Evolutionary conservation across 1,140 invertebrate genomes (phyloP), one percentile per base, ranked within the genome.

Genomic region (Cheumatopsyche charites): DNA sequence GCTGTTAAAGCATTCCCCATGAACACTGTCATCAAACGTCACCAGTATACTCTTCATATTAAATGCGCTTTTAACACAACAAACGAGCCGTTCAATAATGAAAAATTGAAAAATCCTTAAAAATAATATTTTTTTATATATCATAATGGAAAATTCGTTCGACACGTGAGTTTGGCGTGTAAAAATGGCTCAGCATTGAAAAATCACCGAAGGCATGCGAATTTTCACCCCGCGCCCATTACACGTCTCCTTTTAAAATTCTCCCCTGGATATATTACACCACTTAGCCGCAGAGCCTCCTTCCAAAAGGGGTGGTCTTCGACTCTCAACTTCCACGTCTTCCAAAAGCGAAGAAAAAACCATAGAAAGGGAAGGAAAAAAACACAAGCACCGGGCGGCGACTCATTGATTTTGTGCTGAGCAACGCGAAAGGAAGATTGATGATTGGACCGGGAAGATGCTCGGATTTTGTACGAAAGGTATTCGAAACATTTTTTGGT

Each of bases 341-440:
- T n/a, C n/a, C n/a, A n/a, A n/a, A n/a, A n/a, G 29, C 29, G 29
- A 9, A 36, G 29, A 36, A 36, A 36, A 36, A 36, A 36, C 7
- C 7, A 19, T 21, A 15, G 15, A 49, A 15, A 15, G 49, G 49
- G 49, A 19, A 52, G 17, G 17, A 17, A 42, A 42, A 42, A 42
- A 42, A 42, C 5, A 42, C 5, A 41, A 42, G 45, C 13, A 17
- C 25, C 43, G 21, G 72, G 67, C 42, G 68, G 63, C 52, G 67
- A 69, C 67, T 73, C 72, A 73, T 73, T 73, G 72, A 73, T 73
- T 73, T 73, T 73, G 72, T 73, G 72, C 63, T 70, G 67, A 73
- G 67, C 72, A 68, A 68, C 66, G 55, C 42, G 67, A 70, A 73
- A 73, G 29, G 29, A 36, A 36, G 29, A 36, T 36, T 21, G 61